Evolutionary conservation across 2,797 vertebrate species (phyloP).

Genomic region (Onychomys torridus): DNA sequence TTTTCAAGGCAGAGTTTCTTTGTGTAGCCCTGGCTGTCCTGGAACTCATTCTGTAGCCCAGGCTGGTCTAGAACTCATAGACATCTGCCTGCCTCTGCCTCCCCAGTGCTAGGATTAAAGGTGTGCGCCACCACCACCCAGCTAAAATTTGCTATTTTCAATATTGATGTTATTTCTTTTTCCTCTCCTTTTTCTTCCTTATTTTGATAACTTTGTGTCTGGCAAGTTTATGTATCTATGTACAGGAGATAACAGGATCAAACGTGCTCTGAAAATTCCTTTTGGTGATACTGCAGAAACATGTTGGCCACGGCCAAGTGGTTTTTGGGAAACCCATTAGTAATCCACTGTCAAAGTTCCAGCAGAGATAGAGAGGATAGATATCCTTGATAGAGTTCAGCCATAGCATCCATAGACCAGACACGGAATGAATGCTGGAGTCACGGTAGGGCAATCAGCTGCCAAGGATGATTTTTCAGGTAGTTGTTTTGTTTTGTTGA

Average conservation of each 20-base stretch:
- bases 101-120: background rate
- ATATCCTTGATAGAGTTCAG: background rate
- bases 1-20: background rate
- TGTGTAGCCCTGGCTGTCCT: background rate
- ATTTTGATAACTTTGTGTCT: conserved; percentile 40
- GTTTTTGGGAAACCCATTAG: background rate
- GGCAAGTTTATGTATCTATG: background rate
- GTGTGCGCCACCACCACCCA: background rate
- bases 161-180: conserved; percentile 20
- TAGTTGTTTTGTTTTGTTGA: background rate
- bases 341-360: background rate
- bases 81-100: background rate
- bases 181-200: background rate
- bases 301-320: background rate
- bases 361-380: background rate
- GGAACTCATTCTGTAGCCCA: background rate
- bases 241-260: background rate
- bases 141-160: conserved; percentile 7
- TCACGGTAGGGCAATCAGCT: background rate
- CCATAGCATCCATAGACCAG: background rate
- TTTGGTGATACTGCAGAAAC: background rate
- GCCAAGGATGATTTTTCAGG: background rate
- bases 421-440: background rate
- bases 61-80: background rate
- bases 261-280: background rate